These are phyloP conservation scores for Antennarius maculatus DNA, from an alignment of 2,797 vertebrate genomes.

Conservation along the genomic window DNA sequence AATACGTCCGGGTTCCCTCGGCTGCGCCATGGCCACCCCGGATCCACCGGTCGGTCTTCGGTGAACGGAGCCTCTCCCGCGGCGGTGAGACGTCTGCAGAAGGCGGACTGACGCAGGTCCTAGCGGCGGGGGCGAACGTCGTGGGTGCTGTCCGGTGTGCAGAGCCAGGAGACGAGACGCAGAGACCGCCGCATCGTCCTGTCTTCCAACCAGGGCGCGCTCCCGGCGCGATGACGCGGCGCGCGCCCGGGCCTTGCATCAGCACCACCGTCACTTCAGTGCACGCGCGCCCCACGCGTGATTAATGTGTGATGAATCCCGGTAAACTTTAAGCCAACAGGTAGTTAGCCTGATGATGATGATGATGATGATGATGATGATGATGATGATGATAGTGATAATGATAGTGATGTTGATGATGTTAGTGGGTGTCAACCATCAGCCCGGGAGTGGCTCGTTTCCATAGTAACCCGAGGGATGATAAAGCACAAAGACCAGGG, in stretches of 20 bases:
- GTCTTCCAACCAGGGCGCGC: slow-evolving; percentile 30
- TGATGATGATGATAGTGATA: no score
- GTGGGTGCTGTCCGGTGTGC: slow-evolving; percentile 9
- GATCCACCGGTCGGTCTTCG: slow-evolving; percentile 12
- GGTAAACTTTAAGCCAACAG: no score
- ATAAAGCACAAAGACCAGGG: no score
- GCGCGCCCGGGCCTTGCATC: slow-evolving; percentile 76
- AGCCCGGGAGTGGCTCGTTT: no score
- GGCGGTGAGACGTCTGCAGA: neutral
- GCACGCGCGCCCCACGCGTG: neutral
- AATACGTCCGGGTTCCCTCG: neutral
- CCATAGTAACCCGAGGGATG: no score
- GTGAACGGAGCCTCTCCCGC: neutral
- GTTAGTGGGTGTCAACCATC: no score
- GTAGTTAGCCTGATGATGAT: no score
- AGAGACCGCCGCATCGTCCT: slow-evolving; percentile 68
- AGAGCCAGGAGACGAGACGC: slow-evolving; percentile 37
- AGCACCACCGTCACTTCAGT: slow-evolving; percentile 39
- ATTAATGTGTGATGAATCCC: no score
- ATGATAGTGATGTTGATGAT: no score
- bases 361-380: no score
- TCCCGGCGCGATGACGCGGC: slow-evolving; percentile 28
- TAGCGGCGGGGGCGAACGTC: neutral
- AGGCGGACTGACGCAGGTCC: neutral
- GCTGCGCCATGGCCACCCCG: slow-evolving; percentile 50